Base-by-base conservation (phyloP, 2,797 vertebrate species). In the Diglossa cyanea region DNA sequence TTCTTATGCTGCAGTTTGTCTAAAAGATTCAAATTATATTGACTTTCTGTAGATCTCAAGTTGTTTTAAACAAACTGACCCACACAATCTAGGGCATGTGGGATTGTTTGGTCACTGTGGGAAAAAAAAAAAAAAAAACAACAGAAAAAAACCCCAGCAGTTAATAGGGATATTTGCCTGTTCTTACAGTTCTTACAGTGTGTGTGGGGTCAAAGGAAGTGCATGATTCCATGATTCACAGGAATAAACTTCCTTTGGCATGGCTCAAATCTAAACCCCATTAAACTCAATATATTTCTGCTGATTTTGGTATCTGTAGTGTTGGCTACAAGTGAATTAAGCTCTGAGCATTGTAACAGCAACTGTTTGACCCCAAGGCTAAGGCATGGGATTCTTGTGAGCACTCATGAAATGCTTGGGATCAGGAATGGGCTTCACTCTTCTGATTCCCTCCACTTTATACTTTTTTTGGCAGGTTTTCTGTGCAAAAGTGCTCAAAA, bases 1-100 rank as follows among this genome's bases (percentile, higher is more conserved):
- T 94, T 66, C 25, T 67, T 90, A 66, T 54, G 12, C 65, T 75
- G 57, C 57, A 54, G 19, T 93, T 94, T 82, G n/a, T 88, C 71
- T 73, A 40, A 85, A 86, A 60, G 37, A 44, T 31, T 82, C 25
- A 37, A 37, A 63, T 66, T 67, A 39, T 35, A 78, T 53, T 94
- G 86, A 76, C 23, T 65, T 24, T 50, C 18, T 58, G 31, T 71
- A 51, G 30, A 50, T n/a, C 13, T 67, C 57, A 65, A 37, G 39
- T 65, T 17, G 6, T 86, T 91, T 92, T 72, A 94, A 75, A 84
- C 10, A 78, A 57, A 42, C 16, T 71, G 37, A 75, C 6, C 5
- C 35, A 68, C 33, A 10, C 28, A 71, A 9, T 42, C 39, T 39
- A 51, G 79, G 33, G 31, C 23, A 77, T 0, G 0, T 62, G 33